Evolutionary conservation across 2,113 vertebrate species (phyloP).

Genomic region (Aptenodytes patagonicus): DNA sequence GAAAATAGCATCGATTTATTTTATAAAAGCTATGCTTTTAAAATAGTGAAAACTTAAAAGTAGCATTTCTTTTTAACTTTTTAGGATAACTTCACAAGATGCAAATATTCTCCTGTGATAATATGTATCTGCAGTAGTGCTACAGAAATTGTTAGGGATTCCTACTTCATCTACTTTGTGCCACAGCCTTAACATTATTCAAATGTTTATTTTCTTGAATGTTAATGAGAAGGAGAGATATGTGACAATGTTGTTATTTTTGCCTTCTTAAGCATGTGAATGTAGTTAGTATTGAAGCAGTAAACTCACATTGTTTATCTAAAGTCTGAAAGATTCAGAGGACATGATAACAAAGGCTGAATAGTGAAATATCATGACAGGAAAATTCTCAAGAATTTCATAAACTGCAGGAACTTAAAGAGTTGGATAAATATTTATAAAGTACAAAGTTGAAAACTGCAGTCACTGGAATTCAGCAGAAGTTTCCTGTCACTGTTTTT

Average conservation of each 20-base stretch:
- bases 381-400: slow-evolving; percentile 7
- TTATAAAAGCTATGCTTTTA: neutral
- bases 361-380: neutral
- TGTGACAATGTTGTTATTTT: neutral
- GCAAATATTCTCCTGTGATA: neutral
- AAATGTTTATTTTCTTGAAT: neutral
- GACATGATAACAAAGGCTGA: neutral
- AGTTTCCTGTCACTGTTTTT: slow-evolving; percentile 11
- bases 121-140: neutral
- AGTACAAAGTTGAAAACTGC: neutral
- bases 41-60: neutral
- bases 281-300: neutral
- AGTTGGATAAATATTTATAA: slow-evolving; percentile 56
- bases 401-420: neutral
- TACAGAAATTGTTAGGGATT: neutral
- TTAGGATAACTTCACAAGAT: neutral
- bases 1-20: neutral
- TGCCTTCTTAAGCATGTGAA: neutral
- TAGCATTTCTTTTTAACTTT: neutral
- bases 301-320: neutral
- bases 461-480: slow-evolving; percentile 13
- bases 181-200: neutral
- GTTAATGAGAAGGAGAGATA: neutral
- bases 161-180: neutral
- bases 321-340: neutral